phyloP scores from a whole-genome alignment of 2,113 vertebrate species.

The Pontoporia blainvillei region DNA sequence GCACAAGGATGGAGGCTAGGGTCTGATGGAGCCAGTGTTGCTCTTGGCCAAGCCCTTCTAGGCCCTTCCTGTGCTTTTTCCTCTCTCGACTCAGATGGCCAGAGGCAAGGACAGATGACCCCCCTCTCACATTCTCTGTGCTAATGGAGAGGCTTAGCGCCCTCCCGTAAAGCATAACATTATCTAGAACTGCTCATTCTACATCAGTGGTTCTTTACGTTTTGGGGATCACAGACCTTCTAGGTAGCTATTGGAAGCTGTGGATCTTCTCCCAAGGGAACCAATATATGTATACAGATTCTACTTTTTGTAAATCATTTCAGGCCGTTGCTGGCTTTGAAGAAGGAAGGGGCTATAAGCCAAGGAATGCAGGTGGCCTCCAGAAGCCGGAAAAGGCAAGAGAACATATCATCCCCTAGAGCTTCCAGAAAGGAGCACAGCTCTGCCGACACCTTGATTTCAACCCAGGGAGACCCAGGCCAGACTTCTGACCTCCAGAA shows the following conservation, averaged over 20 bases:
- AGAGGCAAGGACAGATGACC: neutral
- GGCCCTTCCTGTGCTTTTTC: neutral
- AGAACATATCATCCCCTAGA: neutral
- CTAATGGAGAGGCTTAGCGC: neutral
- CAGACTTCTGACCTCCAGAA: neutral
- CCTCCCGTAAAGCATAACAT: neutral
- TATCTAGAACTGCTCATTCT: neutral
- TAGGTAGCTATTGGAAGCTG: neutral
- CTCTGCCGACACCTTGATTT: neutral
- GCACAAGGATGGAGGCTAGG: no score
- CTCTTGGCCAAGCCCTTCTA: neutral
- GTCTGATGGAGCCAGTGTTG: neutral
- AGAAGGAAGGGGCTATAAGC: neutral
- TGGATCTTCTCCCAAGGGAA: neutral
- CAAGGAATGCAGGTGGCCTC: neutral
- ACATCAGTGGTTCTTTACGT: neutral
- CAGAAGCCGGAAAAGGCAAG: neutral
- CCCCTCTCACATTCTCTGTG: neutral
- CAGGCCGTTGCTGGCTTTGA: neutral
- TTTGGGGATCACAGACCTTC: neutral
- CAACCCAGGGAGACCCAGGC: neutral
- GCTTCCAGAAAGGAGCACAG: neutral
- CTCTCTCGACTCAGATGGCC: neutral
- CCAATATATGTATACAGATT: no score
- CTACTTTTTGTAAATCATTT: neutral